These are phyloP conservation scores for Parnassius mnemosyne DNA, from an alignment of 2,888 invertebrate genomes.

Conservation along the genomic window DNA sequence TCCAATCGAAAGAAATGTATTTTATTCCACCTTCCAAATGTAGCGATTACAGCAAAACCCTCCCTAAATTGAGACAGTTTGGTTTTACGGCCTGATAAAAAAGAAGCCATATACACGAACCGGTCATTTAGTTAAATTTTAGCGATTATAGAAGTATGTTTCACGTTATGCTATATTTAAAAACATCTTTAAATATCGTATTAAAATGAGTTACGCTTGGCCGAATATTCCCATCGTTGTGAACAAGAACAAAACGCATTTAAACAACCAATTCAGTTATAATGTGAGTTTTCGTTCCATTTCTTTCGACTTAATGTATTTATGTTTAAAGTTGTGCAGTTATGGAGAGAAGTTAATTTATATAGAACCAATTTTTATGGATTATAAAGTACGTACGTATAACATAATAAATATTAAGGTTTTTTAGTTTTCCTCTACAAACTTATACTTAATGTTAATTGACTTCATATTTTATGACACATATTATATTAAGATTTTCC, in stretches of 20 bases:
- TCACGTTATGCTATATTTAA: too few relatives aligned
- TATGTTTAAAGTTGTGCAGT: conserved; percentile 19
- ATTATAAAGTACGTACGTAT: not conserved
- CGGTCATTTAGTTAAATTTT: too few relatives aligned
- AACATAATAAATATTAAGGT: too few relatives aligned
- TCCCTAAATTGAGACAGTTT: too few relatives aligned
- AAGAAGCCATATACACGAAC: too few relatives aligned
- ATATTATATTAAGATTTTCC: conserved; percentile 2
- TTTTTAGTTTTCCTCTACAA: too few relatives aligned
- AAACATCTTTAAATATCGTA: not conserved
- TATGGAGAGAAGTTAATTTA: conserved; percentile 11
- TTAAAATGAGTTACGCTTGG: conserved; percentile 10
- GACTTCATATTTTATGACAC: not conserved
- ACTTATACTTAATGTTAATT: too few relatives aligned
- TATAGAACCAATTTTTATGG: conserved; percentile 11
- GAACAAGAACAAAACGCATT: conserved; percentile 24
- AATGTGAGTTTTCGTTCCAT: conserved; percentile 22
- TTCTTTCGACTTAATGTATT: conserved; percentile 17
- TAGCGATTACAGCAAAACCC: too few relatives aligned
- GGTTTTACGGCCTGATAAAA: too few relatives aligned
- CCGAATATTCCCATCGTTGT: conserved; percentile 17
- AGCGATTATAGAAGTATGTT: too few relatives aligned
- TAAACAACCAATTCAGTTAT: conserved; percentile 20
- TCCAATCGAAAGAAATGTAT: too few relatives aligned
- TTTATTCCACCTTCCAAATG: too few relatives aligned